Percentiles rank a stretch among this genome's conserved stretches.
phyloP scores from a whole-genome alignment of 2,113 vertebrate genomes.

The Nannospalax galili region DNA sequence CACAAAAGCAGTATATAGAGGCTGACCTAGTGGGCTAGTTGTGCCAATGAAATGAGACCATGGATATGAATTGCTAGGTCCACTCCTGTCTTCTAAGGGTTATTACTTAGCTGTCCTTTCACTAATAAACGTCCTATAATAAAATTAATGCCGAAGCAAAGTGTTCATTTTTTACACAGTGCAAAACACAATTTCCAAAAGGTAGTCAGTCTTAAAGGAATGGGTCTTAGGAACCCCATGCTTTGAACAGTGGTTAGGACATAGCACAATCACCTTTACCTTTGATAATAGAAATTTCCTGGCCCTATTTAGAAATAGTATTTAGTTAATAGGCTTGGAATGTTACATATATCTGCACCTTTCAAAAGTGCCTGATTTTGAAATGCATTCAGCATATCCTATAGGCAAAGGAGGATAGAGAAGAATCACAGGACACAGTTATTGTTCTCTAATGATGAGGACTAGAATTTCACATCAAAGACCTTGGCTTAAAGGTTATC shows the following conservation, averaged over 20 bases:
- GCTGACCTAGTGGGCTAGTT: not conserved
- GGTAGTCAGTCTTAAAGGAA: not conserved
- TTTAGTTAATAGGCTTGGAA: not conserved
- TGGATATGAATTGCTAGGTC: not conserved
- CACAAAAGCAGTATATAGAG: not conserved
- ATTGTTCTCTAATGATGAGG: not conserved
- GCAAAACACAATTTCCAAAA: not conserved
- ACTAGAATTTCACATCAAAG: not conserved
- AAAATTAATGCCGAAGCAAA: not conserved
- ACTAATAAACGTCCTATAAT: not conserved
- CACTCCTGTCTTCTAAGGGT: not conserved
- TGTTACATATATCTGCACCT: not conserved
- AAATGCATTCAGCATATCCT: not conserved
- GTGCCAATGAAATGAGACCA: not conserved
- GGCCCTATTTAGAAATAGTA: not conserved
- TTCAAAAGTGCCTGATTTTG: constrained; percentile 20
- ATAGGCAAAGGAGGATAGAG: not conserved
- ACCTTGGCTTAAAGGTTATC: not conserved
- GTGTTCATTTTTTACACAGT: not conserved
- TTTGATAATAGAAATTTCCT: not conserved
- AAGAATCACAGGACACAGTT: not conserved
- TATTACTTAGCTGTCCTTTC: not conserved
- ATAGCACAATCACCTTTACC: not conserved
- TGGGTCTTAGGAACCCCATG: rapidly evolving
- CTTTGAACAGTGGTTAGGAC: not conserved